These are phyloP conservation scores for Chloebia gouldiae DNA, from an alignment of 2,113 vertebrate genomes.

Conservation along the genomic window DNA sequence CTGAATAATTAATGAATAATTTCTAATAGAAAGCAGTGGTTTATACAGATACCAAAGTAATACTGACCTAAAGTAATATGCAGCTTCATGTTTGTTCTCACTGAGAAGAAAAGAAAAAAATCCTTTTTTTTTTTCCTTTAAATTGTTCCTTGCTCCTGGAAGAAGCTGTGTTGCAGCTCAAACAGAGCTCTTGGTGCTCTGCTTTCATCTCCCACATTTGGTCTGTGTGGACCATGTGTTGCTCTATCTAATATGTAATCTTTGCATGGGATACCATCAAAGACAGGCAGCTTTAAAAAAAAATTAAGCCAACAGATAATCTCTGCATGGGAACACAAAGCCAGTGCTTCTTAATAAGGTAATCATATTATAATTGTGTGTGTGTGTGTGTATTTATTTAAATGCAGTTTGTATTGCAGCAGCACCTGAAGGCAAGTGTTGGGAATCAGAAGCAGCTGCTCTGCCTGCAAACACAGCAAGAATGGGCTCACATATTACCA, in stretches of 20 bases:
- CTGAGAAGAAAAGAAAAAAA: not conserved
- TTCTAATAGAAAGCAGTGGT: not conserved
- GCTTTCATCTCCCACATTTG: not conserved
- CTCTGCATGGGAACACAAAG: slow-evolving; percentile 8
- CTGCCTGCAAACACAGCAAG: not conserved
- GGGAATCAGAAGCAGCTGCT: not conserved
- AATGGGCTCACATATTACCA: not conserved
- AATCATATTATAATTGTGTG: not conserved
- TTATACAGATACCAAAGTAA: not conserved
- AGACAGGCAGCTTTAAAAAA: not conserved
- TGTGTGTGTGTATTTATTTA: not conserved
- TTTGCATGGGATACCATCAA: slow-evolving; percentile 1
- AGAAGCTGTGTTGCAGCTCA: not conserved
- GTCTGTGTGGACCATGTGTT: fast-evolving
- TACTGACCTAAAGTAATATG: not conserved
- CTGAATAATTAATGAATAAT: not conserved
- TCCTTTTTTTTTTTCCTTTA: not conserved
- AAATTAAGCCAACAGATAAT: not conserved
- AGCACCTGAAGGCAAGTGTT: not conserved
- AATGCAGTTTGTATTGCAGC: not conserved
- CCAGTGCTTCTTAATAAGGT: not conserved
- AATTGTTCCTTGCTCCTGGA: not conserved
- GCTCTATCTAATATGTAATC: not conserved
- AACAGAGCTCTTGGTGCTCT: not conserved
- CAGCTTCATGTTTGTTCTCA: not conserved